Evolutionary conservation across 1,140 invertebrate genomes (phyloP), one percentile per base, ranked within the genome.

Genomic region (Drosophila equinoxialis): DNA sequence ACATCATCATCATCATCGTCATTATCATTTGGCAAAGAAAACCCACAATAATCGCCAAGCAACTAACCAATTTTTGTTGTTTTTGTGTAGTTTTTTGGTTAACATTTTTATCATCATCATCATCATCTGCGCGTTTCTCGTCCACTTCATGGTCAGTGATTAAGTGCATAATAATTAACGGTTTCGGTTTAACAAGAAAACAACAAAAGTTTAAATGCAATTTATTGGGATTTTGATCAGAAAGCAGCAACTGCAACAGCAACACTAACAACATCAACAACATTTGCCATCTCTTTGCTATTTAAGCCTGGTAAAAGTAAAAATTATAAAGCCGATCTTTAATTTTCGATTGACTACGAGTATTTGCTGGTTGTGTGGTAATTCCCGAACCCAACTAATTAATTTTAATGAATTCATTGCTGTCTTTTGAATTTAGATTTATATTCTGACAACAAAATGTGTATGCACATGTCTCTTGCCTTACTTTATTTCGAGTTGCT

Each of bases 161-260:
- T 87, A 79, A 77, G 83, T 86, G 82, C 83, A 86, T 86, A 79
- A 65, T 79, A 86, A 86, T 86, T 86, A 86, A 66, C 64, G 39
- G 37, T 23, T 48, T 26, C 45, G 45, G 45, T 51, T 51, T 51
- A 51, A 61, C 74, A 77, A 70, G 74, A 61, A 66, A 68, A 23
- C 68, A 66, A 67, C 58, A 45, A 59, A 23, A 42, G 63, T 35
- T 45, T 70, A 69, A 45, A 64, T 60, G 65, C 54, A 75, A 86
- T 86, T 87, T 79, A 86, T 79, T 68, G 79, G 71, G 74, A 87
- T 79, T 66, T 87, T 73, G 39, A 65, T 61, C 63, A 55, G 65
- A 11, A 45, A 45, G 48, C 71, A 37, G 37, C 42, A 51, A 51
- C 33, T 23, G 62, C 45, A 57, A 63, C 48, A 63, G 35, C 35